Evolutionary conservation across 2,888 invertebrate species (phyloP), one percentile per base, ranked within the genome.

Genomic region (Drosophila meridiana): DNA sequence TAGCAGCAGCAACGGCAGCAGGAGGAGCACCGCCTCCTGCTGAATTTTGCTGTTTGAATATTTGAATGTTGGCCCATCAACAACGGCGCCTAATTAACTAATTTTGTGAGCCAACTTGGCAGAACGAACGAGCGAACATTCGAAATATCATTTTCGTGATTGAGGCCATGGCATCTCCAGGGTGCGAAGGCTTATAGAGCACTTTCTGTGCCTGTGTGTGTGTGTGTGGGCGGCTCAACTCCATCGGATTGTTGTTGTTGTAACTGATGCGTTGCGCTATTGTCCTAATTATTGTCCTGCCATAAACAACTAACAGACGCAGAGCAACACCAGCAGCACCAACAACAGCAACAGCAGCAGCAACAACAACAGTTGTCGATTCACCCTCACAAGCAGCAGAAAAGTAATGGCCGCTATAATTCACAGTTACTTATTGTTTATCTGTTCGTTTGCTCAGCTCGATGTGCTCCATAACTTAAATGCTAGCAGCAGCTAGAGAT

Each of bases 381-480:
- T 74, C 80, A 83, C 80, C 77, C 81, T 69, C 77, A 73, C 70
- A 64, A 71, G 66, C 58, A 73, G 67, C 76, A 80, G 90, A 78
- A 87, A 87, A 82, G 80, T 90, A 90, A 90, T 90, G 89, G 82
- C 90, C 76, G 82, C 86, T 83, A 91, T 90, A 90, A 91, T 91
- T 90, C 90, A 90, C 90, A 89, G 91, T 83, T 90, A 91, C 89
- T 91, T 91, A 91, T 91, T 91, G 90, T 90, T 91, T 91, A 90
- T 91, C 91, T 88, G 81, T 83, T 81, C 85, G 89, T 85, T 83
- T 83, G 73, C 83, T 83, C 84, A 86, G 86, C 83, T 90, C 90
- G 80, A 85, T 90, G 90, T 90, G 86, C 74, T 63, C 90, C 86
- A 88, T 85, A 90, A 90, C 83, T 90, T 88, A 90, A 87, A 76